These are phyloP conservation scores for Salpingus planirostris DNA, from an alignment of 2,888 invertebrate species.

Conservation along the genomic window DNA sequence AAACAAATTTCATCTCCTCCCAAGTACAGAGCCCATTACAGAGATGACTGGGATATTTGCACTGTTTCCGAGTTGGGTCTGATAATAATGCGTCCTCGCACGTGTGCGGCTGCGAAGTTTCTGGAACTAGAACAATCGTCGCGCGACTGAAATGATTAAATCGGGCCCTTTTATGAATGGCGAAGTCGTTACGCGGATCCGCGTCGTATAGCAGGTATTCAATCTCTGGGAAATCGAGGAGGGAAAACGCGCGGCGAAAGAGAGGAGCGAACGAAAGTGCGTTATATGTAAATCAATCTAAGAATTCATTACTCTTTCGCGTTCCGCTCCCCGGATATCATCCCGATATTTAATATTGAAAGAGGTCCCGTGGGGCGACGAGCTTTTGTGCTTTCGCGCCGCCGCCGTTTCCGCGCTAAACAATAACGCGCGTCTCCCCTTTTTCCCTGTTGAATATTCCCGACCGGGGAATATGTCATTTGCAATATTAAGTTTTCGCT, in stretches of 20 bases:
- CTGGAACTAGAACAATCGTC: no score
- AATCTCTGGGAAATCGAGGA: conserved; percentile 12
- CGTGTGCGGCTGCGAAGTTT: no score
- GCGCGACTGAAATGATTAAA: no score
- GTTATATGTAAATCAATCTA: conserved; percentile 21
- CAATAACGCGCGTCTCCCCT: not conserved
- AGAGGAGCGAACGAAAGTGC: conserved; percentile 14
- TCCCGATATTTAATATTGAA: conserved; percentile 3
- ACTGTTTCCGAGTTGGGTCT: no score
- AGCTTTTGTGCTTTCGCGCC: not conserved
- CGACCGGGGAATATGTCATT: not conserved
- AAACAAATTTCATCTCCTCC: no score
- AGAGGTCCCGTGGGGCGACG: not conserved
- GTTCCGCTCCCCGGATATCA: conserved; percentile 17
- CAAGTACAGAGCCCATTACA: no score
- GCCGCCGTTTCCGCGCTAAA: not conserved
- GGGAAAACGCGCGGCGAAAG: conserved; percentile 7
- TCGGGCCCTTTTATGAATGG: no score
- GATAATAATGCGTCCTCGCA: no score
- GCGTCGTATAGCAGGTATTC: no score
- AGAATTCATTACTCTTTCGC: conserved; percentile 19
- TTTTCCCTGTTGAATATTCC: not conserved
- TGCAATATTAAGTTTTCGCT: not conserved
- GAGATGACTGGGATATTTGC: no score
- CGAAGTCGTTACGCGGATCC: no score